A percentile compares a stretch with the other conserved stretches of the same genome.
Evolutionary conservation across 2,888 invertebrate genomes (phyloP).

Genomic region (Gandaritis pyraliata): DNA sequence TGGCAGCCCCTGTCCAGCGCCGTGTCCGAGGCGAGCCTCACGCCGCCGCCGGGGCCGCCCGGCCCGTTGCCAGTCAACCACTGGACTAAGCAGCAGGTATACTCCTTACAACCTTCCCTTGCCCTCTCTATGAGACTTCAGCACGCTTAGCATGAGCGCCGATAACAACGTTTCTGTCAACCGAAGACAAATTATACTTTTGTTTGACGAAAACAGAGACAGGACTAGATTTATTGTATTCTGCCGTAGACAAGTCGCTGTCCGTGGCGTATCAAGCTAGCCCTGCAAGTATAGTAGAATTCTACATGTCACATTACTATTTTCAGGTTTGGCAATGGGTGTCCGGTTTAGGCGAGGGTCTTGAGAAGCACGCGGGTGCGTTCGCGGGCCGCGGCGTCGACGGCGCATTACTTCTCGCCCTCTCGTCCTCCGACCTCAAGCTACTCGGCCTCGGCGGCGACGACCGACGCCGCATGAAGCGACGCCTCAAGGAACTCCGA

Average conservation of each 20-base stretch:
- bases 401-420: constrained; percentile 92
- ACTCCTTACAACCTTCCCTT: neutral
- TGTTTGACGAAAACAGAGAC: too few species aligned
- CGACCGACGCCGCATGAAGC: constrained; percentile 90
- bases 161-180: too few species aligned
- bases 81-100: constrained; percentile 89
- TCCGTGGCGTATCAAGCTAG: too few species aligned
- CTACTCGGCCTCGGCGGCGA: constrained; percentile 92
- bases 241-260: too few species aligned
- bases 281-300: too few species aligned
- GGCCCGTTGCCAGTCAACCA: constrained; percentile 73
- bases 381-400: constrained; percentile 95
- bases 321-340: constrained; percentile 96
- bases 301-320: neutral
- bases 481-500: constrained; percentile 93
- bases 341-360: constrained; percentile 90
- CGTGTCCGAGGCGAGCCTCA: constrained; percentile 74
- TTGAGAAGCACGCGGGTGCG: constrained; percentile 94
- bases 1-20: constrained; percentile 83
- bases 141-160: too few species aligned
- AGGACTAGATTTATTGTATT: too few species aligned
- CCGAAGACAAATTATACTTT: too few species aligned
- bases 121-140: too few species aligned
- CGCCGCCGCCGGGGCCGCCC: constrained; percentile 68
- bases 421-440: constrained; percentile 97